phyloP scores from a whole-genome alignment of 1,140 invertebrate genomes.

The Drosophila azteca region DNA sequence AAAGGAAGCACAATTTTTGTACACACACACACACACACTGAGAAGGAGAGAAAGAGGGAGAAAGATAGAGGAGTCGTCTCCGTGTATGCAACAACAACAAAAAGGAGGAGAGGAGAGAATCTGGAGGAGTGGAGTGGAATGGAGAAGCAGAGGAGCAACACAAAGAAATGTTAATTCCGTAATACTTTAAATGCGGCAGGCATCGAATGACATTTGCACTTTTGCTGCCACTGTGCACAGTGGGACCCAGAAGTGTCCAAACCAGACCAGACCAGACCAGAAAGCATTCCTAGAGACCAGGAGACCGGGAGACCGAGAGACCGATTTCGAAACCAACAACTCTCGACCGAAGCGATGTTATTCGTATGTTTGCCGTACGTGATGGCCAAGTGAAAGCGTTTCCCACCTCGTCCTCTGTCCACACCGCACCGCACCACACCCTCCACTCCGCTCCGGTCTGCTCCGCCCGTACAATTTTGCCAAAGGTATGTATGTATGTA shows the following conservation, averaged over 20 bases:
- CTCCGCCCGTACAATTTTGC: no score
- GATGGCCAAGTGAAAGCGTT: conserved; percentile 69
- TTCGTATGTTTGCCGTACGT: conserved; percentile 58
- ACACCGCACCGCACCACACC: no score
- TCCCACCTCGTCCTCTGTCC: conserved; percentile 4
- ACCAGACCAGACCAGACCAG: background rate
- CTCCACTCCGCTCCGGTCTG: no score
- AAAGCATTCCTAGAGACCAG: background rate
- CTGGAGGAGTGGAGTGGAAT: background rate
- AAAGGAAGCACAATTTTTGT: conserved; percentile 80
- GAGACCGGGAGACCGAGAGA: background rate
- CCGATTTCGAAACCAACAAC: no score
- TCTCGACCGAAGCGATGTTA: no score
- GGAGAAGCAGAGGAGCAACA: conserved; percentile 40
- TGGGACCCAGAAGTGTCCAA: conserved; percentile 50
- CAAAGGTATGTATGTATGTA: no score
- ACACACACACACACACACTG: conserved; percentile 47
- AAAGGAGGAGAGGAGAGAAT: conserved; percentile 11
- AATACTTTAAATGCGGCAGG: conserved; percentile 81
- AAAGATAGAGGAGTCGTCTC: no score
- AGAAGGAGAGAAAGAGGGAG: background rate
- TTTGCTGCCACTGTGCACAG: conserved; percentile 76
- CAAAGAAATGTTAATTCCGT: conserved; percentile 82
- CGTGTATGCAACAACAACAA: conserved; percentile 38
- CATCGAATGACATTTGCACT: conserved; percentile 82